A percentile compares a stretch with the other conserved stretches of the same genome.
Evolutionary conservation across 1,140 invertebrate genomes (phyloP).

Genomic region (Drosophila sp.): DNA sequence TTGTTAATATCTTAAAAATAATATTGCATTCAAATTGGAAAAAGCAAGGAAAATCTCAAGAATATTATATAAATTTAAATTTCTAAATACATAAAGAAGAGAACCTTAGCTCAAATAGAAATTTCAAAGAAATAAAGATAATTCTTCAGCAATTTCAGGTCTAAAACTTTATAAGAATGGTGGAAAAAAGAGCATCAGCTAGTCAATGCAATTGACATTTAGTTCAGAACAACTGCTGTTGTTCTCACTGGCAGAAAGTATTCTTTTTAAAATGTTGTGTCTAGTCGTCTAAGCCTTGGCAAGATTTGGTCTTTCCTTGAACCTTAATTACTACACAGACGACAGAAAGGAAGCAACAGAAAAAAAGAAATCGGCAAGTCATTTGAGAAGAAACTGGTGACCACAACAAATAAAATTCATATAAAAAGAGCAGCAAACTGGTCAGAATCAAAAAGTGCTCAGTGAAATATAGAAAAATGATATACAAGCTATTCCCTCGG

Average conservation of each 20-base stretch:
- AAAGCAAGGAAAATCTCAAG: no score
- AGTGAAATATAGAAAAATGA: conserved; percentile 27
- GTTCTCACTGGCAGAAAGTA: conserved; percentile 5
- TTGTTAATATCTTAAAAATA: no score
- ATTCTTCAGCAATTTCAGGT: no score
- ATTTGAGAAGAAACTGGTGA: not conserved
- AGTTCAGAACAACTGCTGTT: not conserved
- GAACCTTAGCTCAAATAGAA: no score
- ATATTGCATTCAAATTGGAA: no score
- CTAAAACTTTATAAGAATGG: not conserved
- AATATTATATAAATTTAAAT: no score
- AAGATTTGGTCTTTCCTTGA: not conserved
- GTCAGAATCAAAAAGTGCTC: not conserved
- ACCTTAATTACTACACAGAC: not conserved
- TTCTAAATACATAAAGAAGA: no score
- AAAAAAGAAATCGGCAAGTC: not conserved
- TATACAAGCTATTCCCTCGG: conserved; percentile 38
- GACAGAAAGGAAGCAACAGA: not conserved
- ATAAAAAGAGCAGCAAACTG: conserved; percentile 11
- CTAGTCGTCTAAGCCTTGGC: not conserved
- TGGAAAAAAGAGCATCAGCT: not conserved
- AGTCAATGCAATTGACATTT: not conserved
- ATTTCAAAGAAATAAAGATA: no score
- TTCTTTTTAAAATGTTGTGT: not conserved
- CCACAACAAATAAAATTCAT: not conserved